Percentiles rank a stretch among this genome's conserved stretches.
phyloP scores from a whole-genome alignment of 2,797 vertebrate genomes.

The Poecilia gillii region DNA sequence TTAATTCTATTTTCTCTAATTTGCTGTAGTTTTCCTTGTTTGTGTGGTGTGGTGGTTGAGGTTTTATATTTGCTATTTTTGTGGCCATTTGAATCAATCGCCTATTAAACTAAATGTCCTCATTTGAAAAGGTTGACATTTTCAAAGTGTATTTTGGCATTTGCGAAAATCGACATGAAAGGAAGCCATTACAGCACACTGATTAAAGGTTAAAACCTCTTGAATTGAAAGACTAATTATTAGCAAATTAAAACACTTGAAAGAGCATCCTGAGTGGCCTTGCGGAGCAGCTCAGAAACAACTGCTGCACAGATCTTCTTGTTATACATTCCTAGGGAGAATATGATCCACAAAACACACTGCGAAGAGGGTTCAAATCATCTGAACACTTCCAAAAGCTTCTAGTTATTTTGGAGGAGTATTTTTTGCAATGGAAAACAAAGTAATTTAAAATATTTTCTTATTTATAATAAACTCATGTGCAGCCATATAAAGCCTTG shows the following conservation, averaged over 20 bases:
- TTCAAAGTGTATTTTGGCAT: constrained; percentile 31
- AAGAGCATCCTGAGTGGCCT: constrained; percentile 16
- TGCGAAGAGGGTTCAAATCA: not conserved
- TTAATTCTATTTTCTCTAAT: too few species aligned
- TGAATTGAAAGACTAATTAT: constrained; percentile 26
- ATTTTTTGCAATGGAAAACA: not conserved
- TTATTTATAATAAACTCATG: not conserved
- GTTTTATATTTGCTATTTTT: not conserved
- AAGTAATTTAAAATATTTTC: not conserved
- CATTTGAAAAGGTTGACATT: constrained; percentile 25
- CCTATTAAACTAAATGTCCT: constrained; percentile 11
- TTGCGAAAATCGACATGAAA: constrained; percentile 24
- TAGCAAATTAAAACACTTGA: constrained; percentile 15
- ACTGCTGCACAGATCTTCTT: not conserved
- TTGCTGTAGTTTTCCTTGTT: not conserved
- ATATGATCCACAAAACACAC: not conserved
- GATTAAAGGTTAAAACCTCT: constrained; percentile 40
- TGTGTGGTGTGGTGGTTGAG: not conserved
- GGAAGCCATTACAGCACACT: constrained; percentile 10
- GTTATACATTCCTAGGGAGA: not conserved
- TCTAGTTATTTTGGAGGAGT: not conserved
- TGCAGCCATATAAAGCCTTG: not conserved
- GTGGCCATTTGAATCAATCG: constrained; percentile 2
- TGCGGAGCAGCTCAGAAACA: constrained; percentile 16
- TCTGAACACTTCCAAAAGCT: not conserved